phyloP scores from a whole-genome alignment of 2,888 invertebrate species.

The Ommatoiulus sabulosus region DNA sequence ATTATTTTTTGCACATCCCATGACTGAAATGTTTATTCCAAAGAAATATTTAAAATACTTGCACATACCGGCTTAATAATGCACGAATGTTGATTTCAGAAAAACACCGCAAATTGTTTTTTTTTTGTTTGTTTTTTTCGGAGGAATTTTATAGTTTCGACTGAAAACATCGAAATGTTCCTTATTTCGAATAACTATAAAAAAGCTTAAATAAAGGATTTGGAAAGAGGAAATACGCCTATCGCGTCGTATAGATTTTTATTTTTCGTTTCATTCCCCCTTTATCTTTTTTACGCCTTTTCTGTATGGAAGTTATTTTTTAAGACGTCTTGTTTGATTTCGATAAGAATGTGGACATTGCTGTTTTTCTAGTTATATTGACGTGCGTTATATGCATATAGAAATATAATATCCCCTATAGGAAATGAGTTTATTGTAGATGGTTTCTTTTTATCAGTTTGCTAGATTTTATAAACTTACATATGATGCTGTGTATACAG shows the following conservation, averaged over 20 bases:
- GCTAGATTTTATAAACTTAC: conserved; percentile 44
- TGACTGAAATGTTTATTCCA: neutral
- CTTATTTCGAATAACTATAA: neutral
- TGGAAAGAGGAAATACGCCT: neutral
- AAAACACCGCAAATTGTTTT: neutral
- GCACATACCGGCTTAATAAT: neutral
- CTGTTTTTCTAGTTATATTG: conserved; percentile 44
- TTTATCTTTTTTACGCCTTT: conserved; percentile 45
- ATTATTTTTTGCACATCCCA: neutral
- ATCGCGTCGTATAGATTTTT: conserved; percentile 1
- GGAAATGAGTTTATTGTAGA: conserved; percentile 41
- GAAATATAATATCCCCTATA: conserved; percentile 41
- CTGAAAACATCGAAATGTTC: neutral
- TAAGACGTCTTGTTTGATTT: conserved; percentile 42
- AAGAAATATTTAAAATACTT: neutral
- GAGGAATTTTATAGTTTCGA: neutral
- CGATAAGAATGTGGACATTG: conserved; percentile 48
- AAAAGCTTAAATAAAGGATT: conserved; percentile 7
- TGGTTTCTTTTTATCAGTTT: conserved; percentile 29
- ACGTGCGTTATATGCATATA: conserved; percentile 38
- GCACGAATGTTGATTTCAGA: conserved; percentile 4
- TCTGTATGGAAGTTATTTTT: conserved; percentile 25
- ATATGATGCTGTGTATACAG: conserved; percentile 21
- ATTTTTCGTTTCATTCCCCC: conserved; percentile 32
- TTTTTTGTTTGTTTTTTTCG: neutral